A percentile compares a stretch with the other conserved stretches of the same genome.
phyloP scores from a whole-genome alignment of 2,888 invertebrate species.

The Polyommatus iphigenia region DNA sequence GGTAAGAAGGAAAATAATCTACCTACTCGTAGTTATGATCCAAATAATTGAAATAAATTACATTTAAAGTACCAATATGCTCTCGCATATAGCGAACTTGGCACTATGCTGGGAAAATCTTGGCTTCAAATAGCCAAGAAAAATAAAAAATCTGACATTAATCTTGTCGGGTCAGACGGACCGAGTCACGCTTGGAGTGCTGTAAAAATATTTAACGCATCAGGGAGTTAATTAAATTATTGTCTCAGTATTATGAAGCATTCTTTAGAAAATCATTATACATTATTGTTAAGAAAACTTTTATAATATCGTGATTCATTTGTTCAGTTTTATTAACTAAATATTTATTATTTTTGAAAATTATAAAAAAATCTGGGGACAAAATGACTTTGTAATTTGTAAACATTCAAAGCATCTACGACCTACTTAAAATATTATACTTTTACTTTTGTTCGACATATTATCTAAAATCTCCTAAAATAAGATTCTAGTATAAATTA shows the following conservation, averaged over 20 bases:
- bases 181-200: conserved; percentile 59
- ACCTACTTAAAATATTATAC: too few species aligned
- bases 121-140: conserved; percentile 53
- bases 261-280: too few species aligned
- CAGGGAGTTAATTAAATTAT: conserved; percentile 61
- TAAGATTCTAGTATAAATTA: too few species aligned
- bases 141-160: conserved; percentile 73
- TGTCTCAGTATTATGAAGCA: conserved; percentile 6
- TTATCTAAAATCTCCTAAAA: too few species aligned
- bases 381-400: too few species aligned
- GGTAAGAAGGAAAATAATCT: background rate
- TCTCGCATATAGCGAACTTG: conserved; percentile 60
- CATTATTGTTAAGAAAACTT: too few species aligned
- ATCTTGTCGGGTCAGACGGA: conserved; percentile 69
- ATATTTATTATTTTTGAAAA: too few species aligned
- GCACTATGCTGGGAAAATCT: conserved; percentile 56
- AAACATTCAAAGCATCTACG: too few species aligned
- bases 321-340: too few species aligned
- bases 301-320: too few species aligned
- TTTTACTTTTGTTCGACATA: too few species aligned
- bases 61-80: conserved; percentile 67
- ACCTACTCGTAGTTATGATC: conserved; percentile 6
- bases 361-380: too few species aligned
- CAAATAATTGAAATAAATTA: conserved; percentile 39
- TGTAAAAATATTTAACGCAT: conserved; percentile 64